Evolutionary conservation across 2,888 invertebrate species (phyloP).

Genomic region (Thumatha senex): DNA sequence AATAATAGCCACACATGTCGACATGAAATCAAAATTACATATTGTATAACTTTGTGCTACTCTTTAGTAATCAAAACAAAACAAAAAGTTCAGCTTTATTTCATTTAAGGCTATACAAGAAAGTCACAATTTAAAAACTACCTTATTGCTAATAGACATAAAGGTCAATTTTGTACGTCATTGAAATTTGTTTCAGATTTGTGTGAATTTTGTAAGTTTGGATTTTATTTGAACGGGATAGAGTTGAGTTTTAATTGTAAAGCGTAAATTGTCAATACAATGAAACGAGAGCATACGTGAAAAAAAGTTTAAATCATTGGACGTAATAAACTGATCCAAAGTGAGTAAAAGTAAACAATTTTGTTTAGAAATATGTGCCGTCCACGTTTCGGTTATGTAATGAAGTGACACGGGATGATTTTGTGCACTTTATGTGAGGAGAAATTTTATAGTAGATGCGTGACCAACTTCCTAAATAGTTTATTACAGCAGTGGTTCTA

Average conservation of each 20-base stretch:
- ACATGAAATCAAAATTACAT: too few relatives aligned
- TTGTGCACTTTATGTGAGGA: background rate
- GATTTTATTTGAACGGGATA: too few relatives aligned
- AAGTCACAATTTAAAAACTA: constrained; percentile 9
- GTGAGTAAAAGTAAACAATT: constrained; percentile 29
- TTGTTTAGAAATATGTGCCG: constrained; percentile 7
- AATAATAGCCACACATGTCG: too few relatives aligned
- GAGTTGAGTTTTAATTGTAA: background rate
- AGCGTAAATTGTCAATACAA: background rate
- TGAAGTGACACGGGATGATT: background rate
- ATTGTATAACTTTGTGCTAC: constrained; percentile 4
- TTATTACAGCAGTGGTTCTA: too few relatives aligned
- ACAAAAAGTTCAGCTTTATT: constrained; percentile 38
- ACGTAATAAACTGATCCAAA: constrained; percentile 26
- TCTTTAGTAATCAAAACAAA: constrained; percentile 48
- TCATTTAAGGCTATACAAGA: constrained; percentile 31
- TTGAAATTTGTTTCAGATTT: background rate
- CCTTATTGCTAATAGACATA: background rate
- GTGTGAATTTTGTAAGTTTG: background rate
- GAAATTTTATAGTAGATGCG: constrained; percentile 3
- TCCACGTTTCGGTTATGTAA: constrained; percentile 14
- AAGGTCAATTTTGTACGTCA: background rate
- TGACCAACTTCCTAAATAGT: background rate
- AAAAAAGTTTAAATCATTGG: constrained; percentile 35
- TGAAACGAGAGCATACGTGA: constrained; percentile 28